Percentiles rank a stretch among this genome's conserved stretches.
Evolutionary conservation across 30 jellyfish, hydroid and myxozoan species (phyloP).

Genomic region (Aurelia sp.): DNA sequence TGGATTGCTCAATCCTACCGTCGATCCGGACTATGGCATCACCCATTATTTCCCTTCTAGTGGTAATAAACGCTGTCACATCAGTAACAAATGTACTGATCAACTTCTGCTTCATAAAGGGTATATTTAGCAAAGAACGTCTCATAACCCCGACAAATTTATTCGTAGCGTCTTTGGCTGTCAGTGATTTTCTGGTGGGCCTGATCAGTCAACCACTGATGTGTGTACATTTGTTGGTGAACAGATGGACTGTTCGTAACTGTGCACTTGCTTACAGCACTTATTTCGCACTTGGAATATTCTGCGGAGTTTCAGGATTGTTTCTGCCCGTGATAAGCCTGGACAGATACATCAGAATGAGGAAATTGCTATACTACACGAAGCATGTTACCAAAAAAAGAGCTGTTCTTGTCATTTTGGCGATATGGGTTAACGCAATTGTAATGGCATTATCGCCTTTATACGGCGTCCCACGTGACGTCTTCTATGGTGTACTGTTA

Average conservation of each 20-base stretch:
- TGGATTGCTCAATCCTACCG: no score
- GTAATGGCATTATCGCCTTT: constrained; percentile 45
- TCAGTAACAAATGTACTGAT: no score
- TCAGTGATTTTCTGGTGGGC: constrained; percentile 65
- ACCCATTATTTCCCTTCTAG: no score
- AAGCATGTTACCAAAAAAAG: constrained; percentile 56
- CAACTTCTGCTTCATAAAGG: no score
- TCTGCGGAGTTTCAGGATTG: constrained; percentile 70
- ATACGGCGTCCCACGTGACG: constrained; percentile 33
- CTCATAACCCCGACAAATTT: constrained; percentile 11
- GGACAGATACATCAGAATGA: constrained; percentile 61
- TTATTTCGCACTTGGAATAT: constrained; percentile 16
- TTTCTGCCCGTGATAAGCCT: constrained; percentile 58
- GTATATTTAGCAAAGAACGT: no score
- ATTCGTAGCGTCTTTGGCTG: constrained; percentile 40
- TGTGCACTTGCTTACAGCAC: not conserved
- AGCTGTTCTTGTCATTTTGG: constrained; percentile 22
- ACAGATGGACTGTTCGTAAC: not conserved
- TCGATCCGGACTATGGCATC: no score
- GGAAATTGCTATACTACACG: constrained; percentile 54
- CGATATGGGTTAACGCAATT: constrained; percentile 44
- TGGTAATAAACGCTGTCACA: no score
- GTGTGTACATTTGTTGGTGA: constrained; percentile 34
- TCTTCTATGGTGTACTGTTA: constrained; percentile 28
- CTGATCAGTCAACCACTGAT: constrained; percentile 50